These are phyloP conservation scores for Scaptomyza graminum DNA, from an alignment of 1,140 invertebrate species.

Conservation along the genomic window DNA sequence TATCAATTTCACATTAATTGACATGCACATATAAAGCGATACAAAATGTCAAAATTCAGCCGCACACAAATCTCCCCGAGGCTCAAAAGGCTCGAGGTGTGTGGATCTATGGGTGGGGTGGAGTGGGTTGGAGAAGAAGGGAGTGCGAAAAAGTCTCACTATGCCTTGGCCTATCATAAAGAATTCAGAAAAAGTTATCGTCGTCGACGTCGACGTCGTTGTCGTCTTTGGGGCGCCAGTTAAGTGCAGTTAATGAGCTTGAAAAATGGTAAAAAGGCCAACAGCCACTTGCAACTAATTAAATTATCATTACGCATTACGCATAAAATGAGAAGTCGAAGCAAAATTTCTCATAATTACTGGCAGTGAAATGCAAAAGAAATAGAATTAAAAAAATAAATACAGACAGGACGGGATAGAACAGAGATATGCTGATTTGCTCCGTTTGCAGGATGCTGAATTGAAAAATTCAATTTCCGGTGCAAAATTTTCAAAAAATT, in stretches of 20 bases:
- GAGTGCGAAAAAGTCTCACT: too few species aligned
- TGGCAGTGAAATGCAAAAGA: slow-evolving; percentile 42
- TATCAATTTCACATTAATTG: slow-evolving; percentile 68
- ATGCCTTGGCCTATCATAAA: slow-evolving; percentile 46
- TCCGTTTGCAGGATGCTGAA: slow-evolving; percentile 11
- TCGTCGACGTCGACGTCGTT: not conserved
- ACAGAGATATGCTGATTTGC: slow-evolving; percentile 1
- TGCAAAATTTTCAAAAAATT: slow-evolving; percentile 15
- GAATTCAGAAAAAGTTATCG: slow-evolving; percentile 59
- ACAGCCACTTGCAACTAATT: slow-evolving; percentile 70
- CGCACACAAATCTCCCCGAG: not conserved
- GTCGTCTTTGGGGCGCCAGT: slow-evolving; percentile 21
- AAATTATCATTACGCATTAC: slow-evolving; percentile 68
- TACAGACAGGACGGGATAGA: not conserved
- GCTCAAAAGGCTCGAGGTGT: slow-evolving; percentile 2
- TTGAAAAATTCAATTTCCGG: slow-evolving; percentile 74
- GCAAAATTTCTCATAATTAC: slow-evolving; percentile 69
- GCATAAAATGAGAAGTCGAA: slow-evolving; percentile 24
- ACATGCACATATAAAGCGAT: slow-evolving; percentile 36
- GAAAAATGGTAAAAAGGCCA: slow-evolving; percentile 32
- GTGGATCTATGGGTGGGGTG: not conserved
- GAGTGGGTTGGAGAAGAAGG: not conserved
- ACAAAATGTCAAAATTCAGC: slow-evolving; percentile 29
- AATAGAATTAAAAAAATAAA: slow-evolving; percentile 10
- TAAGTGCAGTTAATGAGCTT: slow-evolving; percentile 76